phyloP scores from a whole-genome alignment of 2,888 invertebrate genomes.

The Rhamnusium bicolor region DNA sequence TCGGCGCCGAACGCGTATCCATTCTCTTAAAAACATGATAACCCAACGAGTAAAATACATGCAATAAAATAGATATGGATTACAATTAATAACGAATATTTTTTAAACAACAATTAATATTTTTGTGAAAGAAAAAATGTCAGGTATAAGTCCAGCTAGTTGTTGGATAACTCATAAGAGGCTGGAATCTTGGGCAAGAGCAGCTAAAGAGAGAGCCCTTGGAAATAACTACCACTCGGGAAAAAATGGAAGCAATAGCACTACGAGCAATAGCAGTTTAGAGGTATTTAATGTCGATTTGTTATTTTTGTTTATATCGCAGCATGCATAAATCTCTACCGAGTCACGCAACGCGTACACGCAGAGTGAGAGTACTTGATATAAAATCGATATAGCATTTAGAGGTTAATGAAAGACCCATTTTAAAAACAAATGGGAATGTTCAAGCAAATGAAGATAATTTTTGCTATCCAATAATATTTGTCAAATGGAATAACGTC shows the following conservation, averaged over 20 bases:
- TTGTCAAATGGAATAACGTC: constrained; percentile 15
- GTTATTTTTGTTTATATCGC: constrained; percentile 21
- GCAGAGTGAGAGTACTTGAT: constrained; percentile 41
- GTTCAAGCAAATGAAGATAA: constrained; percentile 1
- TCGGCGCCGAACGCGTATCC: constrained; percentile 46
- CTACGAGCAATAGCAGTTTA: constrained; percentile 70
- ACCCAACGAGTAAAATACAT: constrained; percentile 8
- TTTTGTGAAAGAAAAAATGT: constrained; percentile 57
- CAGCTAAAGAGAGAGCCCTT: constrained; percentile 79
- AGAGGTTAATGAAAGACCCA: constrained; percentile 44
- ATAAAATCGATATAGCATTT: constrained; percentile 50
- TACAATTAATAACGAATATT: background rate
- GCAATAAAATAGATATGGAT: constrained; percentile 11
- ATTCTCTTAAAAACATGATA: background rate
- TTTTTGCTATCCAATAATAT: background rate
- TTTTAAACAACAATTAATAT: background rate
- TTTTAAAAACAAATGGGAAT: constrained; percentile 11
- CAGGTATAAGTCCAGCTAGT: constrained; percentile 81
- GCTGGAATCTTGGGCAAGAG: constrained; percentile 84
- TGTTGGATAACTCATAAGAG: constrained; percentile 86
- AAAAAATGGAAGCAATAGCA: constrained; percentile 73
- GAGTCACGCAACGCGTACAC: constrained; percentile 35
- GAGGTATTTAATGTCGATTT: constrained; percentile 59
- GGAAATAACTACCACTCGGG: constrained; percentile 65
- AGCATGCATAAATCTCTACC: constrained; percentile 14